phyloP scores from a whole-genome alignment of 2,797 vertebrate genomes.

The Myripristis jacobus region DNA sequence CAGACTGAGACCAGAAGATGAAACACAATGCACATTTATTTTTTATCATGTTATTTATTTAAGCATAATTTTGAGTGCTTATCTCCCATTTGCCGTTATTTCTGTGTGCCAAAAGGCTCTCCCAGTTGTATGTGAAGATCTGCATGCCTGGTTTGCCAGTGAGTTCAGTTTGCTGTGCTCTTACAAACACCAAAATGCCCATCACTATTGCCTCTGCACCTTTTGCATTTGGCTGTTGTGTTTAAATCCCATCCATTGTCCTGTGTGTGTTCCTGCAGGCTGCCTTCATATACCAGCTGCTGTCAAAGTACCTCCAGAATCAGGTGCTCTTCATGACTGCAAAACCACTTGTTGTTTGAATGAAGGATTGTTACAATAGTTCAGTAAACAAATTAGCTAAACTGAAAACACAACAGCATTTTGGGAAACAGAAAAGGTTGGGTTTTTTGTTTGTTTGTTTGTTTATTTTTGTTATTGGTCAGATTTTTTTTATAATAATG shows the following conservation, averaged over 20 bases:
- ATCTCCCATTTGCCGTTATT: neutral
- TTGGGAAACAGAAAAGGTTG: no score
- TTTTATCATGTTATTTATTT: no score
- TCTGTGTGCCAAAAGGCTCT: conserved; percentile 79
- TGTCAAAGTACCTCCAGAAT: conserved; percentile 67
- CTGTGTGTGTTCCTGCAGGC: conserved; percentile 56
- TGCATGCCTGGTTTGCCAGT: conserved; percentile 90
- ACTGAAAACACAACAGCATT: no score
- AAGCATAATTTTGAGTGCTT: neutral
- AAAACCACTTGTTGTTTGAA: no score
- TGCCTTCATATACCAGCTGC: conserved; percentile 70
- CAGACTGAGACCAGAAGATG: neutral
- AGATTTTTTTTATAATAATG: no score
- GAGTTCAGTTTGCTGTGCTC: conserved; percentile 70
- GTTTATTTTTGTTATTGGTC: no score
- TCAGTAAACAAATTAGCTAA: no score
- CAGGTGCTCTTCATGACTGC: conserved; percentile 54
- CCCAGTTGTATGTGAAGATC: conserved; percentile 88
- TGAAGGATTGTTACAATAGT: no score
- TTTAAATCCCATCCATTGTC: conserved; percentile 56
- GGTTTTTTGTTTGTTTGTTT: no score
- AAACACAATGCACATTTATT: neutral
- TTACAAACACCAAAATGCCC: neutral
- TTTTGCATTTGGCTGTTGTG: conserved; percentile 3
- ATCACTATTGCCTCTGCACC: neutral